Percentiles rank a stretch among this genome's conserved stretches.
phyloP scores from a whole-genome alignment of 2,888 invertebrate species.

The Amphipoea lucens region DNA sequence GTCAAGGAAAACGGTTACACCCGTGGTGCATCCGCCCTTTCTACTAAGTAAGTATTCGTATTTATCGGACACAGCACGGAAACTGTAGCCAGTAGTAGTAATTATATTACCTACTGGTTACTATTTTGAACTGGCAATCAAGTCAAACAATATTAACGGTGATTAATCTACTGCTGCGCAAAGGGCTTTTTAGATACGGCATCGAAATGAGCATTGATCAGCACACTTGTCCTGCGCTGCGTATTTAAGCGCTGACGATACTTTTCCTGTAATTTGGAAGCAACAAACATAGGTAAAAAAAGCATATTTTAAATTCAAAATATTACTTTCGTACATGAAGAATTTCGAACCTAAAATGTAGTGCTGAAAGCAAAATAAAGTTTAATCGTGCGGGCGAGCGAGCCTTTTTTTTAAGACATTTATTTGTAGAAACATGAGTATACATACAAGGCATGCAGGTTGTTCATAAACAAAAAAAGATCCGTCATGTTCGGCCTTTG shows the following conservation, averaged over 20 bases:
- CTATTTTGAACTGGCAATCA: background rate
- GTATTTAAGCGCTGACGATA: background rate
- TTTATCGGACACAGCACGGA: background rate
- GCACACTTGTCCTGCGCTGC: background rate
- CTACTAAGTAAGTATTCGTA: background rate
- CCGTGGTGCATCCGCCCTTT: constrained; percentile 9
- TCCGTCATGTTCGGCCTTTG: too few relatives aligned
- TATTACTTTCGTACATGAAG: background rate
- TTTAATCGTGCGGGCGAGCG: background rate
- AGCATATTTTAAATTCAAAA: background rate
- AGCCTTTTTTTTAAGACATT: background rate
- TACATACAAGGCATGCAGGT: too few relatives aligned
- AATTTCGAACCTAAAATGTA: background rate
- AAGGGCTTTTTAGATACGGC: background rate
- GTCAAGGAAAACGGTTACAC: constrained; percentile 1
- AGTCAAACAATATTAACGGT: background rate
- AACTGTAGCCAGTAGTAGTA: background rate
- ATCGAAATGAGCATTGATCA: background rate
- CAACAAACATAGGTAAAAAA: background rate
- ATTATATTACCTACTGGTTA: background rate
- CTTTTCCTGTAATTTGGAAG: background rate
- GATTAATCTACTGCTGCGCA: background rate
- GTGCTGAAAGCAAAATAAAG: too few relatives aligned
- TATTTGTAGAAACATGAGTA: too few relatives aligned
- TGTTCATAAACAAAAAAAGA: too few relatives aligned